A percentile compares a stretch with the other conserved stretches of the same genome.
Conservation (phyloP, 2,797 vertebrate genomes). For the Malacoraja senta region DNA sequence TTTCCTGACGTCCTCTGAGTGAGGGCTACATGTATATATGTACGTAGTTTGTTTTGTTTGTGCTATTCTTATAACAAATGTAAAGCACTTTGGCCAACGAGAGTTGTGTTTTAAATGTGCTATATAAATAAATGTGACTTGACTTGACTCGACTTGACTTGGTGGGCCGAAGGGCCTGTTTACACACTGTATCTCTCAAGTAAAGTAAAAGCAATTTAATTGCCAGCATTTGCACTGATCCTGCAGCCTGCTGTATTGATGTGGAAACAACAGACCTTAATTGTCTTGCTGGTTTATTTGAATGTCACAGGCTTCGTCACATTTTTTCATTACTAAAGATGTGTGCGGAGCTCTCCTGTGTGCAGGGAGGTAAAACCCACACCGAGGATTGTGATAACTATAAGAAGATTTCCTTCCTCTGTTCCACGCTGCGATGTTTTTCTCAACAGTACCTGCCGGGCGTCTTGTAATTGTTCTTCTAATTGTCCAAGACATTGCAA, state of each 20-base stretch:
- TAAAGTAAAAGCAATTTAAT: neutral
- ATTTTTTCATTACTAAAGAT: neutral
- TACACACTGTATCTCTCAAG: too few relatives aligned
- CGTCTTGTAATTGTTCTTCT: neutral
- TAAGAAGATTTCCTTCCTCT: neutral
- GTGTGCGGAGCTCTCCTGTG: neutral
- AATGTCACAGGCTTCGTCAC: neutral
- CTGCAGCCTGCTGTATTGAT: neutral
- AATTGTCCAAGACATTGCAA: slow-evolving; percentile 5
- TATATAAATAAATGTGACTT: too few relatives aligned
- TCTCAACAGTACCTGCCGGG: neutral
- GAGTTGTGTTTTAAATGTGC: too few relatives aligned
- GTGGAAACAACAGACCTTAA: neutral
- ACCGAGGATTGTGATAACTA: neutral
- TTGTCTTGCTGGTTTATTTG: neutral
- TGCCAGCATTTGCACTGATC: neutral
- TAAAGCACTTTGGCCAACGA: too few relatives aligned
- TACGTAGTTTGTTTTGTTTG: too few relatives aligned
- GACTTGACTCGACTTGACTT: too few relatives aligned
- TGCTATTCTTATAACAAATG: too few relatives aligned
- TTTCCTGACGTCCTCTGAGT: too few relatives aligned
- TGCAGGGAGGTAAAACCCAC: neutral
- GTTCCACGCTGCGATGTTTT: neutral
- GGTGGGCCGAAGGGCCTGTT: too few relatives aligned
- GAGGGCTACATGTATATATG: too few relatives aligned